These are phyloP conservation scores for Anaspis maculata DNA, from an alignment of 2,888 invertebrate species.

Conservation along the genomic window DNA sequence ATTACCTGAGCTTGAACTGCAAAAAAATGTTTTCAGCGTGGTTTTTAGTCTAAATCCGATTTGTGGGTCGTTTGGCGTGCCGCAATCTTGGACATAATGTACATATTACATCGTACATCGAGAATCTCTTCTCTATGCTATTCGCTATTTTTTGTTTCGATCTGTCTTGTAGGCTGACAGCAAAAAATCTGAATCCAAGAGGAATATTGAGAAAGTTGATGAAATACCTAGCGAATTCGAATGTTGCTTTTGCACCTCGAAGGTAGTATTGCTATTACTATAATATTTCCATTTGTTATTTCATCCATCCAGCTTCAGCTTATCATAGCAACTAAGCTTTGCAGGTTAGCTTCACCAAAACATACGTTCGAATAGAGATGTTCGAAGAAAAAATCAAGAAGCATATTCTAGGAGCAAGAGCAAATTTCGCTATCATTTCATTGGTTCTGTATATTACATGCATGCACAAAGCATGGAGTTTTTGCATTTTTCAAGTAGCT, in stretches of 20 bases:
- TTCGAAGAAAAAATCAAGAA: neutral
- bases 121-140: too few species aligned
- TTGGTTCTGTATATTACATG: slow-evolving; percentile 4
- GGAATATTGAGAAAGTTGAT: slow-evolving; percentile 58
- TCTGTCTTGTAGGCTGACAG: slow-evolving; percentile 42
- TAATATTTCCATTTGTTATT: slow-evolving; percentile 12
- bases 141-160: slow-evolving; percentile 29
- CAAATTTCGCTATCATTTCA: slow-evolving; percentile 13
- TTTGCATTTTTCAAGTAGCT: too few species aligned
- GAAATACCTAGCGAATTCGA: slow-evolving; percentile 92
- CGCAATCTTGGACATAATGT: neutral
- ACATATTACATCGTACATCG: too few species aligned
- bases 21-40: too few species aligned
- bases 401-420: slow-evolving; percentile 12
- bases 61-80: too few species aligned
- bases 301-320: slow-evolving; percentile 22
- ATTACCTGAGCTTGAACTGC: too few species aligned
- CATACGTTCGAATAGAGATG: too few species aligned
- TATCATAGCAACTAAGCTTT: slow-evolving; percentile 1
- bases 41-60: too few species aligned
- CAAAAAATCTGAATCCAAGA: slow-evolving; percentile 55
- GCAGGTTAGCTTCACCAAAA: too few species aligned
- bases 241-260: slow-evolving; percentile 95
- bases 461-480: slow-evolving; percentile 4
- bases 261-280: slow-evolving; percentile 57